Base-by-base conservation (phyloP, 2,113 vertebrate genomes). In the Canis aureus region DNA sequence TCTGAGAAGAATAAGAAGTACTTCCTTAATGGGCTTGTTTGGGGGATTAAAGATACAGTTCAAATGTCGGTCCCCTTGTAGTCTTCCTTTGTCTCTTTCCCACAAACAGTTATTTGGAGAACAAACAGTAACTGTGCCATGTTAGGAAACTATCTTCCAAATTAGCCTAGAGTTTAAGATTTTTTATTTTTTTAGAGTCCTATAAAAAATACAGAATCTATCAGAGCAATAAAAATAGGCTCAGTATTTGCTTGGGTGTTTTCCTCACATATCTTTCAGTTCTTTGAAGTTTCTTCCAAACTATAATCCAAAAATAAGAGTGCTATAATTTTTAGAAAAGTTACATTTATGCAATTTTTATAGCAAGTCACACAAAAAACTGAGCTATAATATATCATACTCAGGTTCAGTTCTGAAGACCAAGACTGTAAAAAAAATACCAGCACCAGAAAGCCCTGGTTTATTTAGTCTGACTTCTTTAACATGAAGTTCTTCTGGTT, bases 391-490 rank as follows among this genome's bases (percentile, higher is more conserved):
- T 94, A 27, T 82, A 97, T 98, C 97, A 98, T 96, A 92, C 80
- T 98, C 97, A 94, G 0, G 23, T 97, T 94, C 95, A 98, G 90
- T 95, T 98, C 98, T 95, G 97, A 91, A 98, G 96, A 92, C 89
- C 83, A 92, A 94, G 90, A 49, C 0, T 91, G 91, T 98, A 66
- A 95, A 95, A 95, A 97, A 97, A 97, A 96, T 87, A 97, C 94
- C 98, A 98, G 85, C 97, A 98, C 62, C 73, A 97, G 91, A 98
- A 97, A 98, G 78, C 98, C 97, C 97, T 97, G 88, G 94, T 97
- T 98, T 97, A 98, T 98, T 97, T 97, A 98, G 95, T 97, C 94
- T 97, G 98, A 93, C 86, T 97, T 98, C 96, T 91, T 81, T 97
- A 97, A 97, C 93, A 98, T 98, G 86, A 98, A 98, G 96, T 96